Evolutionary conservation across 2,113 vertebrate genomes (phyloP), one percentile per base, ranked within the genome.

Genomic region (Oryzias celebensis): DNA sequence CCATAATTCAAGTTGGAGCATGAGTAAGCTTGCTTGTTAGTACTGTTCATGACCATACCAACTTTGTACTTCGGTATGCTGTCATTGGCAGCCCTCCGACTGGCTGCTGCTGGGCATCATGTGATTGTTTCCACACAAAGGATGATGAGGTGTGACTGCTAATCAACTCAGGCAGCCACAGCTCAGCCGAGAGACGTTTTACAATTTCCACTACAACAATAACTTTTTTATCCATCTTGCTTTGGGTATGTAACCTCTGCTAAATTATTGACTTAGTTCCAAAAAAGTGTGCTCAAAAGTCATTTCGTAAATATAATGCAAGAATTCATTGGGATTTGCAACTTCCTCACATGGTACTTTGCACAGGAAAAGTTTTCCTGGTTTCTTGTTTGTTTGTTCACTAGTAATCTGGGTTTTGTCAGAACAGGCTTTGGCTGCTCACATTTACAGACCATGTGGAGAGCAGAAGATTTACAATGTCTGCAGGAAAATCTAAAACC

Each of bases 131-230:
- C 63, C 47, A 51, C 70, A 80, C 61, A 71, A 54, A 62, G 59
- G 58, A 69, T 62, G 73, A 85, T 67, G 68, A 86, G 64, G 73
- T 86, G 78, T 73, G 82, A 84, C 78, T 80, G 69, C 69, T 75
- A 78, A 88, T 83, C 78, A 58, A 69, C 59, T 71, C 62, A 59
- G 79, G 75, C 82, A 78, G 77, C 74, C 77, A 66, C 65, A 75
- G 56, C 51, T 47, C 63, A 45, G 62, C 68, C 81, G 79, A 86
- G 31, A 36, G 7, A 36, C 31, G 31, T 36, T 36, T 36, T 3
- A 36, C 36, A 36, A 36, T 36, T 2, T 36, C 36, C 36, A 12
- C 2, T 12, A 36, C 31, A 36, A 36, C 36, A 36, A 36, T 10
- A 36, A 10, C 8, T 44, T 41, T 17, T 54, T 1, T 48, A 58